Conservation (phyloP, 2,888 invertebrate species). For the Mactromeris polynyma region DNA sequence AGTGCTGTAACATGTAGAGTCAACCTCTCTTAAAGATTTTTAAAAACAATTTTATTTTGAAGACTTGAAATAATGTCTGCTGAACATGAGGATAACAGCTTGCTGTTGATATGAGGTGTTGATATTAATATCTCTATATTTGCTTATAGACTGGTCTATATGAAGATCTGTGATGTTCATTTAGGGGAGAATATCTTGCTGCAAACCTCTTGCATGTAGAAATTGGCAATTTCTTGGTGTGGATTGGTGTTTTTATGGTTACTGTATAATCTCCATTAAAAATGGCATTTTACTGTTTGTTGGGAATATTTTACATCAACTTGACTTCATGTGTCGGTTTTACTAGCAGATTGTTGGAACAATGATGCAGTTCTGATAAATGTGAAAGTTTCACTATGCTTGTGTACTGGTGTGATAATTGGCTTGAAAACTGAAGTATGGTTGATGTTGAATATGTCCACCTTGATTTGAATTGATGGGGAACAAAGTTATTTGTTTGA, state of each 20-base stretch:
- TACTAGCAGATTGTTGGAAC: not conserved
- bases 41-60: not conserved
- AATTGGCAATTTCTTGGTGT: conserved; percentile 1
- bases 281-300: conserved; percentile 2
- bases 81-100: not conserved
- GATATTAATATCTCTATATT: not conserved
- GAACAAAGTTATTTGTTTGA: not conserved
- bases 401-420: not conserved
- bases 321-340: not conserved
- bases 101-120: not conserved
- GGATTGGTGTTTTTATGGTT: not conserved
- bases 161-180: not conserved
- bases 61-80: not conserved
- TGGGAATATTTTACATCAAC: not conserved
- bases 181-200: not conserved
- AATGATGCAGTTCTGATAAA: not conserved
- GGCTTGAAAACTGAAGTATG: not conserved
- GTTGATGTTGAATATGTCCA: not conserved
- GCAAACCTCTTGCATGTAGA: not conserved
- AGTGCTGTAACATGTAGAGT: not conserved
- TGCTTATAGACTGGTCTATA: not conserved
- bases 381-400: not conserved
- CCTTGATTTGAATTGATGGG: not conserved
- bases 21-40: not conserved
- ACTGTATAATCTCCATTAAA: not conserved